Evolutionary conservation across 2,888 invertebrate species (phyloP).

Genomic region (Chamaedrilus cognettii): DNA sequence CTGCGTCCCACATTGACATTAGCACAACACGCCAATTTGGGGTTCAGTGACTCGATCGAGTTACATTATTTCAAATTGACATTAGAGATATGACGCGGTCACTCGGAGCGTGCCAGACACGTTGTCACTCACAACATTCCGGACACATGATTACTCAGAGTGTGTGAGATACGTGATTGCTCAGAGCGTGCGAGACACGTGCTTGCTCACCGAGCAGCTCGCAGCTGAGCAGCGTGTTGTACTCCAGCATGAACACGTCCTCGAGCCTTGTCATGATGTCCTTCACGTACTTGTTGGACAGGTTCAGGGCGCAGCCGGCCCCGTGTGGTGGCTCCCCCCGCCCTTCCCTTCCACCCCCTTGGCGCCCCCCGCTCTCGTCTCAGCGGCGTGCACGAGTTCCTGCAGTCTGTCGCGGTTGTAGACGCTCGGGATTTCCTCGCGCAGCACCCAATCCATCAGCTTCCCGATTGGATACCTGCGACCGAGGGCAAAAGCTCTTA

Average conservation of each 20-base stretch:
- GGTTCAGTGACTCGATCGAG: too few species aligned
- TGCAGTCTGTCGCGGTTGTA: conserved; percentile 95
- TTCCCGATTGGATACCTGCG: conserved; percentile 75
- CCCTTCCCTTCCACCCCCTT: neutral
- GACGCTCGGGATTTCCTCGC: conserved; percentile 96
- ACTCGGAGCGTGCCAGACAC: too few species aligned
- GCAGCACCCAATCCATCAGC: conserved; percentile 82
- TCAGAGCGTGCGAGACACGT: too few species aligned
- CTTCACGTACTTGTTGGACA: conserved; percentile 88
- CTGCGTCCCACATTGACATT: too few species aligned
- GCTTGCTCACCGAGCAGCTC: conserved; percentile 95
- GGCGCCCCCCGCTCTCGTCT: conserved; percentile 42
- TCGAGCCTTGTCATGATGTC: conserved; percentile 95
- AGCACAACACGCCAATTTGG: too few species aligned
- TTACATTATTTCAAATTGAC: too few species aligned
- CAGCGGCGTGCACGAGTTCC: conserved; percentile 73
- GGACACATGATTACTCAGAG: too few species aligned
- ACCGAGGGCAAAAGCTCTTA: too few species aligned
- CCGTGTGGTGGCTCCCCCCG: conserved; percentile 76
- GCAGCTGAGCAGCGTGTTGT: conserved; percentile 87
- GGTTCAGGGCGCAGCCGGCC: conserved; percentile 93
- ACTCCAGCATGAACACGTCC: conserved; percentile 94
- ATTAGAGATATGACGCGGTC: too few species aligned
- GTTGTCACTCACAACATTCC: too few species aligned
- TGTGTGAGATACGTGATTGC: too few species aligned